Base-by-base conservation (phyloP, 30 jellyfish, hydroid and myxozoan genomes). In the Aurelia aurita complex sp. Pacific region DNA sequence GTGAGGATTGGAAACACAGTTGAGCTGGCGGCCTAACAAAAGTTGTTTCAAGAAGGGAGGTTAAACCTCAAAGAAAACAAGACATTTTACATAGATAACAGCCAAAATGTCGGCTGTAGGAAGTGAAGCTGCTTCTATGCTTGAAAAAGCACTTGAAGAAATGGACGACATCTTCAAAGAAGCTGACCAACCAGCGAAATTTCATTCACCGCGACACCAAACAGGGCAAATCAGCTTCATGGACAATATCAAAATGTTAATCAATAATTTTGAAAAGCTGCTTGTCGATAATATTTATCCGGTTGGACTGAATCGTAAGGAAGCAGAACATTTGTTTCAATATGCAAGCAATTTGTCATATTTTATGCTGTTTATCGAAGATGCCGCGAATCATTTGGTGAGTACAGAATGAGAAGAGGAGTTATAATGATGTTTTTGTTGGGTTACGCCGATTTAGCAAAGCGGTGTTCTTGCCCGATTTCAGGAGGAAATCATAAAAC, bases 91-190 rank as follows among this genome's bases (percentile, higher is more conserved):
- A 16, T 19, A 68, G 53, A 29, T 73, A 15, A 66, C 50, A 40
- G 55, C 74, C 85, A 81, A 81, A 42, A 94, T 94, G 99, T 94
- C 97, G 10, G 97, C 99, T 1, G 97, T 94, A 32, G 99, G 99
- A 17, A 79, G 97, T 46, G 99, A 94, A 77, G 99, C 99, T 16
- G 99, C 97, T 13, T 88, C 86, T 80, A 85, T 94, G 99, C 89
- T 94, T 70, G 99, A 94, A 77, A 94, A 66, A 65, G 99, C 99
- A 6, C 90, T 94, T 23, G 99, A 94, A 67, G 99, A 94, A 77
- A 94, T 94, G 99, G 99, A 94, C 87, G 96, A 83, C 70, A 94
- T 94, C 64, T 94, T 94, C 81, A 81, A 83, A 53, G 96, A 88
- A 18, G 94, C 91, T 29, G 97, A 76, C 10, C 94, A 86, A 51